These are phyloP conservation scores for Corythoichthys intestinalis DNA, from an alignment of 2,113 vertebrate genomes.

Conservation along the genomic window DNA sequence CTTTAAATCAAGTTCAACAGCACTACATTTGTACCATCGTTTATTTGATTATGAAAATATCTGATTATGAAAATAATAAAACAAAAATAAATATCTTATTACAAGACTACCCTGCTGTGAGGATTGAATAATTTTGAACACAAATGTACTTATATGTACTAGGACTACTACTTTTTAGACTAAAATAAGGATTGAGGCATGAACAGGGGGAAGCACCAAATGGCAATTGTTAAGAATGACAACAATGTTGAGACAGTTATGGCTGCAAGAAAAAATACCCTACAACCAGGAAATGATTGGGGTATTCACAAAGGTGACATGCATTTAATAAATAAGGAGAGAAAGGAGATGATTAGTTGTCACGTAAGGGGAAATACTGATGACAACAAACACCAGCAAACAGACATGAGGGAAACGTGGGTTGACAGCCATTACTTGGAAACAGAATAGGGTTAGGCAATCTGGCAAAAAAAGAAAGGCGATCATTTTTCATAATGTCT, in stretches of 20 bases:
- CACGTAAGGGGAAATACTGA: not conserved
- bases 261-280: not conserved
- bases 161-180: not conserved
- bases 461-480: not conserved
- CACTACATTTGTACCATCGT: too few species aligned
- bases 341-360: not conserved
- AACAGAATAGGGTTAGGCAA: not conserved
- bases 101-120: too few species aligned
- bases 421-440: not conserved
- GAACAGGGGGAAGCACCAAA: not conserved
- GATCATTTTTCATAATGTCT: too few species aligned
- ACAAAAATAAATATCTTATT: too few species aligned
- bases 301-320: not conserved
- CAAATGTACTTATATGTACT: too few species aligned
- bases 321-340: not conserved
- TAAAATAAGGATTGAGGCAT: not conserved
- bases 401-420: not conserved
- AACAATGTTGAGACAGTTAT: not conserved
- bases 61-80: too few species aligned
- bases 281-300: not conserved
- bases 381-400: not conserved
- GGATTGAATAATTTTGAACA: too few species aligned
- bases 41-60: too few species aligned
- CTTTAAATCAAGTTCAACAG: too few species aligned
- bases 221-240: not conserved